A percentile compares a stretch with the other conserved stretches of the same genome.
Conservation (phyloP, 2,888 invertebrate species). For the Lottia gigantea region DNA sequence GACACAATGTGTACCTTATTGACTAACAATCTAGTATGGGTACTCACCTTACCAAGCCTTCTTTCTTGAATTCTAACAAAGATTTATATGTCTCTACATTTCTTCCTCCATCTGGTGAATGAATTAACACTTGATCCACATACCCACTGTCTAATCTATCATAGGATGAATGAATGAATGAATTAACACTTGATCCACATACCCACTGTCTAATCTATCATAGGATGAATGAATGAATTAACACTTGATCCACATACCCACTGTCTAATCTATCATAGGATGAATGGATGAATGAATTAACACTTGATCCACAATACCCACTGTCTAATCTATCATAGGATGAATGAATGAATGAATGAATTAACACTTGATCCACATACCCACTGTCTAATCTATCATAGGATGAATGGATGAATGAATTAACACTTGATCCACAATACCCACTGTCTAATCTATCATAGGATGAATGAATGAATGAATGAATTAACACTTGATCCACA, state of each 20-base stretch:
- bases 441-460: constrained; percentile 23
- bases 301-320: constrained; percentile 46
- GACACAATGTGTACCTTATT: too few relatives aligned
- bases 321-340: constrained; percentile 21
- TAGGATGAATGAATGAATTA: constrained; percentile 38
- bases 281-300: constrained; percentile 40
- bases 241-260: too few relatives aligned
- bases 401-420: constrained; percentile 38
- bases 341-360: constrained; percentile 30
- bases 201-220: constrained; percentile 18
- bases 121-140: constrained; percentile 49
- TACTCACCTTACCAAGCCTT: constrained; percentile 43
- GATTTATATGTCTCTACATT: constrained; percentile 43
- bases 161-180: constrained; percentile 25
- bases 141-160: constrained; percentile 33
- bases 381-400: constrained; percentile 18
- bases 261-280: constrained; percentile 14
- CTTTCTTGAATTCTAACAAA: constrained; percentile 42
- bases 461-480: constrained; percentile 20
- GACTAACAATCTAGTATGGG: too few relatives aligned
- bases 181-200: constrained; percentile 45
- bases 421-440: constrained; percentile 48
- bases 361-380: constrained; percentile 48
- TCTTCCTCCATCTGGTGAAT: constrained; percentile 38
- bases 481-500: constrained; percentile 50